A percentile compares a stretch with the other conserved stretches of the same genome.
These are phyloP conservation scores for Mamestra configurata DNA, from an alignment of 1,140 invertebrate species.

Conservation along the genomic window DNA sequence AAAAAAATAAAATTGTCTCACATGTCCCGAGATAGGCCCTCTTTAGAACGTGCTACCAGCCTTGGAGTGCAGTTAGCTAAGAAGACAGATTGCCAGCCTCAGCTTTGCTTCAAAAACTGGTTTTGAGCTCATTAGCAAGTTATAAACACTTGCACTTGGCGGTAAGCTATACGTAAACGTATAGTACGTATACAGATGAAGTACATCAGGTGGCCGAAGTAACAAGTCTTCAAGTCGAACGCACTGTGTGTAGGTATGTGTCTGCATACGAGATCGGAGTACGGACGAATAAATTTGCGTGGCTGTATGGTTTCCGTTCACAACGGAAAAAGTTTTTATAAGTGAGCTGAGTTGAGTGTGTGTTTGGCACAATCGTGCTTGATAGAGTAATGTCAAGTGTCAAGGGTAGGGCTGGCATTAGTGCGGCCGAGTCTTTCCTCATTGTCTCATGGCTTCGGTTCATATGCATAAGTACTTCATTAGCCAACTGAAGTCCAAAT, in stretches of 20 bases:
- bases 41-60: background rate
- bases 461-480: background rate
- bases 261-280: constrained; percentile 18
- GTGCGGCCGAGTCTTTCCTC: constrained; percentile 21
- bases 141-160: constrained; percentile 35
- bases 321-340: constrained; percentile 45
- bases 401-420: constrained; percentile 57
- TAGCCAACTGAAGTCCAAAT: background rate
- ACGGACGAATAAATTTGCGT: constrained; percentile 43
- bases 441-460: background rate
- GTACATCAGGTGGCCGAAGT: constrained; percentile 38
- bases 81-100: constrained; percentile 28
- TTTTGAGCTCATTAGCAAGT: constrained; percentile 44
- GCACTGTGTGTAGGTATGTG: constrained; percentile 14
- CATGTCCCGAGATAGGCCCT: background rate
- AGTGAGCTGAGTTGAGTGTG: background rate
- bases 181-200: constrained; percentile 9
- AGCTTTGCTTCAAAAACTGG: constrained; percentile 31
- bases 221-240: constrained; percentile 29
- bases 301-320: constrained; percentile 39
- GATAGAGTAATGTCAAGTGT: constrained; percentile 58
- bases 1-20: background rate
- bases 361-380: constrained; percentile 45
- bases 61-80: constrained; percentile 24
- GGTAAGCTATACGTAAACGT: background rate